Percentiles rank a stretch among this genome's conserved stretches.
phyloP scores from a whole-genome alignment of 2,888 invertebrate genomes.

The Ctena decussata region DNA sequence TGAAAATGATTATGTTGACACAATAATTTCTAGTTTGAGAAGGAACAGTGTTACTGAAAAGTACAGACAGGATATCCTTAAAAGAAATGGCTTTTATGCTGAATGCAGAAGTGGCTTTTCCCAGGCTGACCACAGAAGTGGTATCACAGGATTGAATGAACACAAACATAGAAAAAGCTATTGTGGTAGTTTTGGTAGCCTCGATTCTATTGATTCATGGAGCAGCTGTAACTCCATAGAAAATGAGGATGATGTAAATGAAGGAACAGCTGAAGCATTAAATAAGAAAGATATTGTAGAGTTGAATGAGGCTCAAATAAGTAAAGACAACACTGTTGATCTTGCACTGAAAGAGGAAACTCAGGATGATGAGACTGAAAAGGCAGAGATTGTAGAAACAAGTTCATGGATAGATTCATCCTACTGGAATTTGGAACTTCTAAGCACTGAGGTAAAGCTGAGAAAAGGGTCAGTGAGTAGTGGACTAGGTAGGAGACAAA shows the following conservation, averaged over 20 bases:
- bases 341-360: neutral
- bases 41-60: constrained; percentile 1
- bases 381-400: neutral
- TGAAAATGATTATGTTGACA: constrained; percentile 5
- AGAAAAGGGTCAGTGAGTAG: neutral
- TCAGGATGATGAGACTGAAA: neutral
- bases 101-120: neutral
- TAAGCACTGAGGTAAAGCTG: neutral
- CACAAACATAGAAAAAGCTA: neutral
- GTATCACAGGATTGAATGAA: neutral
- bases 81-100: neutral
- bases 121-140: neutral
- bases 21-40: neutral
- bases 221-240: neutral
- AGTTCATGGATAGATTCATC: neutral
- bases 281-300: neutral
- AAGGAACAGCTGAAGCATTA: neutral
- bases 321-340: neutral
- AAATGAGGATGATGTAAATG: neutral
- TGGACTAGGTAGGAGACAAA: neutral
- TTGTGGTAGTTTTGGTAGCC: constrained; percentile 4
- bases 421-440: neutral
- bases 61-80: neutral
- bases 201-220: constrained; percentile 2
- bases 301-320: neutral